Percentiles rank a stretch among this genome's conserved stretches.
Evolutionary conservation across 2,113 vertebrate genomes (phyloP).

Genomic region (Heloderma charlesbogerti): DNA sequence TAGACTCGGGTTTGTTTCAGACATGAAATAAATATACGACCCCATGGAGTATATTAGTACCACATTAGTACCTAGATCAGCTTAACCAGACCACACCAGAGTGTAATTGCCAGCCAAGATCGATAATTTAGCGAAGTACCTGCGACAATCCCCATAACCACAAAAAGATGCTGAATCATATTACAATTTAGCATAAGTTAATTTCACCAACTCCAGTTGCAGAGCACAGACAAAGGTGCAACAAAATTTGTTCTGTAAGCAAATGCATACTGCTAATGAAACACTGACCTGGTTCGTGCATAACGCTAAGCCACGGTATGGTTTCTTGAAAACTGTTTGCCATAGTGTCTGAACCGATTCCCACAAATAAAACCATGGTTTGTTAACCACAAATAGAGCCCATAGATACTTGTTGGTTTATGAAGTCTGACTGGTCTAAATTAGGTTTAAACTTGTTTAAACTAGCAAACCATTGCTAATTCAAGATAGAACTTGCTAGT

Average conservation of each 20-base stretch:
- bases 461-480: too few relatives aligned
- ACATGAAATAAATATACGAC: background rate
- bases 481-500: too few relatives aligned
- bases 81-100: background rate
- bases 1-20: background rate
- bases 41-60: background rate
- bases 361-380: too few relatives aligned
- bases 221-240: background rate
- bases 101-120: background rate
- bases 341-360: too few relatives aligned
- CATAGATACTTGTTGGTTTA: too few relatives aligned
- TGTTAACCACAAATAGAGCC: too few relatives aligned
- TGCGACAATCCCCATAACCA: background rate
- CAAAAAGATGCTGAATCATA: background rate
- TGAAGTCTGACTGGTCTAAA: too few relatives aligned
- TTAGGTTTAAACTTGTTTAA: too few relatives aligned
- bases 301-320: too few relatives aligned
- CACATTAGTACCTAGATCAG: background rate
- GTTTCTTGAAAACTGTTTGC: background rate
- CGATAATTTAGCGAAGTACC: background rate
- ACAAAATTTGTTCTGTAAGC: background rate
- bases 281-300: background rate
- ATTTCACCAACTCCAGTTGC: background rate
- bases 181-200: slow-evolving; percentile 2
- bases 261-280: background rate